These are phyloP conservation scores for Peromyscus leucopus DNA, from an alignment of 2,113 vertebrate genomes.

Conservation along the genomic window DNA sequence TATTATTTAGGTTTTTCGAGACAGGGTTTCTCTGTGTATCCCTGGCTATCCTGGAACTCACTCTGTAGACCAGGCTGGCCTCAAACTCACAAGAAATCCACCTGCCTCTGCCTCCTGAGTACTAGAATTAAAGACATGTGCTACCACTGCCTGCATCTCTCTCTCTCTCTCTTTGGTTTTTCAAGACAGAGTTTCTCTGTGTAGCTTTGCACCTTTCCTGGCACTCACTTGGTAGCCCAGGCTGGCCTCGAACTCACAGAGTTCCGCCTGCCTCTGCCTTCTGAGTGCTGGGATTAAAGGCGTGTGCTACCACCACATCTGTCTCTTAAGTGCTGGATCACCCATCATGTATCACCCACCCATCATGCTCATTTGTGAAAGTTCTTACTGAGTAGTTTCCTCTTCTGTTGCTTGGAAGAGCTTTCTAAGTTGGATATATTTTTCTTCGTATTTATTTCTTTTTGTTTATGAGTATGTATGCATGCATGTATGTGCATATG, in stretches of 20 bases:
- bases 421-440: neutral
- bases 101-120: neutral
- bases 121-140: neutral
- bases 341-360: neutral
- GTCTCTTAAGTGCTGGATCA: no score
- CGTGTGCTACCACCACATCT: no score
- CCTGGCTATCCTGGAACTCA: no score
- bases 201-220: no score
- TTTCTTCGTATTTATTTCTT: neutral
- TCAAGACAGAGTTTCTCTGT: neutral
- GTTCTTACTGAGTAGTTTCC: neutral
- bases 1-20: neutral
- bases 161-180: neutral
- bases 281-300: neutral
- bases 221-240: no score
- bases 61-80: no score
- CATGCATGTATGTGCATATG: neutral
- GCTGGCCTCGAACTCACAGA: no score
- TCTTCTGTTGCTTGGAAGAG: constrained; percentile 6
- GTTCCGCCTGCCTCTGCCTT: neutral
- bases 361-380: neutral
- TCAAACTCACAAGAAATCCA: no score
- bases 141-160: no score
- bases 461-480: neutral
- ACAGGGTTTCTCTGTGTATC: neutral